Evolutionary conservation across 2,797 vertebrate genomes (phyloP), one percentile per base, ranked within the genome.

Genomic region (Gastrophryne carolinensis): DNA sequence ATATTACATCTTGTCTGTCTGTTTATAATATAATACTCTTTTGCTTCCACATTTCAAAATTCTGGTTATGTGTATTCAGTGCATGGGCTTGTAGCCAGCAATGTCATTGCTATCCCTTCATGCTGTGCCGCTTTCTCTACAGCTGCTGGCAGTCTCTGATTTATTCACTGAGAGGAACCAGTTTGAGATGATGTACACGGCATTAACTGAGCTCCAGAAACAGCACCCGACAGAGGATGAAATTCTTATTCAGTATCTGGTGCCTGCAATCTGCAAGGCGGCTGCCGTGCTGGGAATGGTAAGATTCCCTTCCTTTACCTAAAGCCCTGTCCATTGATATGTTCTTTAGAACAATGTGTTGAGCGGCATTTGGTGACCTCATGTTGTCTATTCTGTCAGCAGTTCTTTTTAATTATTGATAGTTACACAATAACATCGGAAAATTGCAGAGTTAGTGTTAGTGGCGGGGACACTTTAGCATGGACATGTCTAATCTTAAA

Each of bases 281-380:
- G 98, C 98, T 0, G 94, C 97, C 0, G 97, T 99, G 49, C 90
- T 99, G 0, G 97, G 98, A 83, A 99, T 99, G 98, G 98, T 99
- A 83, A 92, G 93, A 17, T 41, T 7, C 53, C 24, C 23, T 27
- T 8, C 7, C 9, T 12, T 50, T 5, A 32, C 49, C 62, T 32
- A 17, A 21, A 23, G 26, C 41, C 10, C 44, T n/a, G 4, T 34
- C 10, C 15, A n/a, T 13, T 17, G 39, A n/a, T 44, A n/a, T 17
- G 39, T 6, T 44, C 15, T n/a, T 44, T 5, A 17, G 13, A 13
- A 41, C 37, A 13, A 4, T 41, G 15, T 15, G 9, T 44, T 15
- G 39, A 44, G 15, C 4, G 0, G 39, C 17, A n/a, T 7, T 8
- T 3, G 23, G 12, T 32, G 32, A 17, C 26, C 32, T 23, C 10